Base-by-base conservation (phyloP, 2,797 vertebrate genomes). In the Mus spretus region DNA sequence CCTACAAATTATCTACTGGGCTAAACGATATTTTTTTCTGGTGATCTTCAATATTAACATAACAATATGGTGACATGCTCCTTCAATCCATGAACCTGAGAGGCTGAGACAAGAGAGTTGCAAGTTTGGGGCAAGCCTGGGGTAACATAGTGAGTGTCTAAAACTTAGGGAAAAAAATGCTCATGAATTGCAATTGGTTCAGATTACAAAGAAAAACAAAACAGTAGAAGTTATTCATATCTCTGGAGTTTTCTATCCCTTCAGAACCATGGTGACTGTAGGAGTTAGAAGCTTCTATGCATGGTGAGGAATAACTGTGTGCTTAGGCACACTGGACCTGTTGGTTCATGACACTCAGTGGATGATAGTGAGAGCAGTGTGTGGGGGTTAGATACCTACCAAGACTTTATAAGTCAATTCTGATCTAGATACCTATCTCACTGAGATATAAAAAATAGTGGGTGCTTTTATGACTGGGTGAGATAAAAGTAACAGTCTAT, bases 31-130 rank as follows among this genome's bases (percentile, higher is more conserved):
- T 70, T 77, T 74, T 55, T 90, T 97, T 70, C 50, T 95, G 12
- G 74, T 93, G 65, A 59, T 78, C 40, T 89, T 88, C 50, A 87
- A 22, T 53, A 89, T 44, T 65, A 94, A 93, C 24, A 90, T 34
- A 77, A 84, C 40, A n/a, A 19, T 57, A 50, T 70, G 26, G n/a
- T 67, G 26, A 65, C n/a, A 70, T 40, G 17, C 5, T 81, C 89
- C 78, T 81, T 50, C 63, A 81, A 67, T 70, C 47, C 50, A 40
- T 31, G 26, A 3, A 40, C 11, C 14, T 57, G 61, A 67, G 50
- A 81, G 6, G 24, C 24, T 81, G n/a, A 81, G 63, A 31, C n/a
- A 81, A 26, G 61, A 90, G 47, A 61, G n/a, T 13, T 47, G 53
- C 22, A 90, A 70, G 24, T 90, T 81, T 70, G 17, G 44, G 65